Percentiles rank a stretch among this genome's conserved stretches.
Conservation (phyloP, 2,113 vertebrate genomes). For the Phylloscopus whistleri region DNA sequence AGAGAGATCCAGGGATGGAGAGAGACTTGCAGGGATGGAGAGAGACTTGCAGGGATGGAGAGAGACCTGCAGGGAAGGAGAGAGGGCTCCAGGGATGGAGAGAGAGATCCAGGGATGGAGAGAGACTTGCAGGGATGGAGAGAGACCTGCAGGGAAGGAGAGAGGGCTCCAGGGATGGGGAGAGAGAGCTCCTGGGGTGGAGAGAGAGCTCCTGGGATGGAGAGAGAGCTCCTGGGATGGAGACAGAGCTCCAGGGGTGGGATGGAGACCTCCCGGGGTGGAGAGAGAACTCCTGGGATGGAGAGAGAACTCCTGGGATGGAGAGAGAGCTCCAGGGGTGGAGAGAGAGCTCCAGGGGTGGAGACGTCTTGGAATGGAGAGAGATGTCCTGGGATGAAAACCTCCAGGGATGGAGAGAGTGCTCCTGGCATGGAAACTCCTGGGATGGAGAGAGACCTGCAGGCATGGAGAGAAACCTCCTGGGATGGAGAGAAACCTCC, state of each 20-base stretch:
- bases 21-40: no score
- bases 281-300: no score
- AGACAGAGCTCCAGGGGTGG: no score
- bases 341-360: not conserved
- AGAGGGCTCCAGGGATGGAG: no score
- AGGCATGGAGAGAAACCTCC: not conserved
- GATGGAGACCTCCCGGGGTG: no score
- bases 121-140: no score
- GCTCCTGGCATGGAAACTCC: rapidly evolving
- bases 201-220: not conserved
- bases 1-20: not conserved
- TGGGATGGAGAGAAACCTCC: not conserved
- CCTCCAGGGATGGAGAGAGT: not conserved
- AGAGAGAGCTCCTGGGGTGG: not conserved
- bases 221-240: no score
- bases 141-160: not conserved
- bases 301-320: no score
- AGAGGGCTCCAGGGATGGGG: not conserved
- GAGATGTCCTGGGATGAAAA: no score
- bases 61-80: no score
- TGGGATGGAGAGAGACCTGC: not conserved
- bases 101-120: not conserved
- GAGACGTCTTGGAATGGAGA: no score
- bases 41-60: no score
- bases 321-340: not conserved